Evolutionary conservation across 2,888 invertebrate genomes (phyloP).

Genomic region (Calameuta idolon): DNA sequence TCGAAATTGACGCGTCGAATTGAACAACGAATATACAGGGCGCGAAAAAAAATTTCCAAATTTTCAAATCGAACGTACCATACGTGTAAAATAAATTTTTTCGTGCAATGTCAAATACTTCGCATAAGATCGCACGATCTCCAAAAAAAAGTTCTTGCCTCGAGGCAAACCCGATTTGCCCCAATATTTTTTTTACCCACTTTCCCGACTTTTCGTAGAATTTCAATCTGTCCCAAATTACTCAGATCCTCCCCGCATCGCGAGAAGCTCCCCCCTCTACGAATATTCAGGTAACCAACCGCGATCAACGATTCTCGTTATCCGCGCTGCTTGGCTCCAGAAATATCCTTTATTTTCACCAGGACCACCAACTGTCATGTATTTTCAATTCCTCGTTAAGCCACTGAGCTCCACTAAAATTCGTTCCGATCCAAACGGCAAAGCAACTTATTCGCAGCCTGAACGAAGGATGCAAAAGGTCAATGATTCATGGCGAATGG

Average conservation of each 20-base stretch:
- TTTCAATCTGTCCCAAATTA: not conserved
- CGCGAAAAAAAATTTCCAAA: too few relatives aligned
- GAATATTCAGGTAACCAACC: not conserved
- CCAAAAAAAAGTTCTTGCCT: too few relatives aligned
- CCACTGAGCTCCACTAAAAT: not conserved
- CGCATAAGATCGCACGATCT: too few relatives aligned
- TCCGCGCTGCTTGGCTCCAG: not conserved
- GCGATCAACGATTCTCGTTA: not conserved
- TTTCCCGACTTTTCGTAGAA: not conserved
- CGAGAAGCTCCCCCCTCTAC: not conserved
- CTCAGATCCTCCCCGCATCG: not conserved
- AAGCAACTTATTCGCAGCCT: conserved; percentile 6
- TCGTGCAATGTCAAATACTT: too few relatives aligned
- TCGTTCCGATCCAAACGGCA: not conserved
- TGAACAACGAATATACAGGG: too few relatives aligned
- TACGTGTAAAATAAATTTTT: too few relatives aligned
- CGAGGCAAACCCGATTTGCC: too few relatives aligned
- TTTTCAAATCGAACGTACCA: too few relatives aligned
- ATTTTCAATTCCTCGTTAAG: not conserved
- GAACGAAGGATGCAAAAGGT: conserved; percentile 1
- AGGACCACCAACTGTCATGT: not conserved
- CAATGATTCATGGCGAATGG: conserved; percentile 30
- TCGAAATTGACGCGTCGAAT: too few relatives aligned
- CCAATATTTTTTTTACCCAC: not conserved
- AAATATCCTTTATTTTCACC: too few relatives aligned